These are phyloP conservation scores for Diabrotica balteata DNA, from an alignment of 2,888 invertebrate genomes.

Conservation along the genomic window DNA sequence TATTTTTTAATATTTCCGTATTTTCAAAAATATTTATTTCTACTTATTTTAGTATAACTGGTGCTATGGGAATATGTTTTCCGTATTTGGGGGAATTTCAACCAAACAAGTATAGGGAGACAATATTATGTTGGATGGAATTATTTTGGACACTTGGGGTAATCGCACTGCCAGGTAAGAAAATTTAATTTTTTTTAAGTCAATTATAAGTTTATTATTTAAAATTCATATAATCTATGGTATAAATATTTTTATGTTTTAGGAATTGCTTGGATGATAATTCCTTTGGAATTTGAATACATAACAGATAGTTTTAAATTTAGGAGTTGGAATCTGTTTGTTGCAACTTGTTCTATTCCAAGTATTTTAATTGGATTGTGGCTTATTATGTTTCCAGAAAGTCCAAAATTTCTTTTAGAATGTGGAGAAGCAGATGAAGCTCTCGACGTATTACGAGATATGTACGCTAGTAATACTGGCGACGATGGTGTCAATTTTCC, in stretches of 20 bases:
- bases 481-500: constrained; percentile 75
- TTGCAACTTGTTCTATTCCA: constrained; percentile 76
- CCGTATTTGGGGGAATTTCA: constrained; percentile 85
- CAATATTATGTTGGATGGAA: constrained; percentile 85
- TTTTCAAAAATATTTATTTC: too few species aligned
- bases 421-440: constrained; percentile 81
- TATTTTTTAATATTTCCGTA: too few species aligned
- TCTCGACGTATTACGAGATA: constrained; percentile 70
- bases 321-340: constrained; percentile 83
- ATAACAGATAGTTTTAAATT: constrained; percentile 69
- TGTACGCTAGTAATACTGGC: constrained; percentile 77
- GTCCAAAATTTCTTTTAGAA: constrained; percentile 83
- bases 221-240: neutral
- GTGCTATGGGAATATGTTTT: constrained; percentile 84
- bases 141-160: constrained; percentile 85
- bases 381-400: constrained; percentile 80
- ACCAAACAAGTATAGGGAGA: constrained; percentile 79
- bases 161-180: constrained; percentile 73
- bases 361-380: constrained; percentile 73
- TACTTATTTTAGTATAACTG: constrained; percentile 69
- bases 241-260: constrained; percentile 39
- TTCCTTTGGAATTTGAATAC: constrained; percentile 72
- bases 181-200: neutral
- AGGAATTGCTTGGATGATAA: constrained; percentile 82
- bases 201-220: too few species aligned